Conservation (phyloP, 2,888 invertebrate genomes). For the Callyntrura guangdongensis region DNA sequence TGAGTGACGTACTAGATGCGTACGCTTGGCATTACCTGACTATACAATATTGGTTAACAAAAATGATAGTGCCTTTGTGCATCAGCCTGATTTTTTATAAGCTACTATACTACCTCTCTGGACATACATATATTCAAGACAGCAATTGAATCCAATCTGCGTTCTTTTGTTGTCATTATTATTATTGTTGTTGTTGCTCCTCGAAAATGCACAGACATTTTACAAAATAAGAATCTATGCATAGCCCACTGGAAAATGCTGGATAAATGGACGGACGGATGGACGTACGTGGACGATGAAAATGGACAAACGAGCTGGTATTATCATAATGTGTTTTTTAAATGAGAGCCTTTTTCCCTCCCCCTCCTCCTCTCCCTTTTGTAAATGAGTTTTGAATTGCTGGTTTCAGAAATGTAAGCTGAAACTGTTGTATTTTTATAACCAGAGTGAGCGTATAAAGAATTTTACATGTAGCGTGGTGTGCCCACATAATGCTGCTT, state of each 20-base stretch:
- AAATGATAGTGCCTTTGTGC: no score
- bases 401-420: constrained; percentile 56
- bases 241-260: constrained; percentile 13
- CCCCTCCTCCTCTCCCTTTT: constrained; percentile 41
- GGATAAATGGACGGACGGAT: constrained; percentile 52
- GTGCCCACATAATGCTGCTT: no score
- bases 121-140: background rate
- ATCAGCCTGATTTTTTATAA: background rate
- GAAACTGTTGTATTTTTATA: constrained; percentile 31
- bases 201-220: constrained; percentile 1
- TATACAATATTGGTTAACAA: background rate
- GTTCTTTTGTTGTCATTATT: constrained; percentile 27
- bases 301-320: constrained; percentile 75
- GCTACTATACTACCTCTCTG: no score
- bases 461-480: no score
- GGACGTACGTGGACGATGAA: constrained; percentile 49
- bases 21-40: constrained; percentile 47
- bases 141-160: background rate
- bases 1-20: constrained; percentile 54
- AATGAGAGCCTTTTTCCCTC: constrained; percentile 42
- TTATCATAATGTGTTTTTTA: constrained; percentile 43
- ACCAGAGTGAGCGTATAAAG: background rate
- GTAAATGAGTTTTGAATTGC: constrained; percentile 77
- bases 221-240: constrained; percentile 33
- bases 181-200: background rate